Conservation (phyloP, 2,797 vertebrate species). For the Poeciliopsis infans region DNA sequence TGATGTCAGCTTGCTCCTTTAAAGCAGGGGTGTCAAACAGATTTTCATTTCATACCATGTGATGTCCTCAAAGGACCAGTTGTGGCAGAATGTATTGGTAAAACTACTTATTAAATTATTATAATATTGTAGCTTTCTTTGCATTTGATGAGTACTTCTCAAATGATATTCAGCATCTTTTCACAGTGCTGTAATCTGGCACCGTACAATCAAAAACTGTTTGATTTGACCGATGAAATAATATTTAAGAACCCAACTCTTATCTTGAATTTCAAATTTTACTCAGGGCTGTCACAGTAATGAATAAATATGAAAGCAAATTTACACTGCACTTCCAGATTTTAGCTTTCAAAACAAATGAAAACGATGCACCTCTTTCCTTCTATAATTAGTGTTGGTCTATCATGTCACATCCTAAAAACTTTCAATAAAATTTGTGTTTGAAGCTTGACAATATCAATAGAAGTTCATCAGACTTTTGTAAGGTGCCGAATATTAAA, state of each 20-base stretch:
- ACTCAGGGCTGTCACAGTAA: neutral
- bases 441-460: neutral
- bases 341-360: neutral
- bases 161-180: neutral
- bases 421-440: neutral
- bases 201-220: neutral
- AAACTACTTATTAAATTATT: neutral
- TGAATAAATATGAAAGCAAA: neutral
- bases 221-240: neutral
- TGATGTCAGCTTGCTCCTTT: neutral
- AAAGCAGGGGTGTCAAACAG: no score
- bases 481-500: neutral
- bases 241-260: neutral
- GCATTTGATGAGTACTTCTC: neutral
- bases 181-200: neutral
- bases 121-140: neutral
- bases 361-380: neutral
- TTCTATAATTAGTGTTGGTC: neutral
- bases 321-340: neutral
- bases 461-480: neutral
- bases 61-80: neutral
- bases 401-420: neutral
- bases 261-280: neutral
- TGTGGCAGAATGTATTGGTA: neutral
- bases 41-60: neutral